Evolutionary conservation across 2,797 vertebrate species (phyloP), one percentile per base, ranked within the genome.

Genomic region (Notolabrus celidotus): DNA sequence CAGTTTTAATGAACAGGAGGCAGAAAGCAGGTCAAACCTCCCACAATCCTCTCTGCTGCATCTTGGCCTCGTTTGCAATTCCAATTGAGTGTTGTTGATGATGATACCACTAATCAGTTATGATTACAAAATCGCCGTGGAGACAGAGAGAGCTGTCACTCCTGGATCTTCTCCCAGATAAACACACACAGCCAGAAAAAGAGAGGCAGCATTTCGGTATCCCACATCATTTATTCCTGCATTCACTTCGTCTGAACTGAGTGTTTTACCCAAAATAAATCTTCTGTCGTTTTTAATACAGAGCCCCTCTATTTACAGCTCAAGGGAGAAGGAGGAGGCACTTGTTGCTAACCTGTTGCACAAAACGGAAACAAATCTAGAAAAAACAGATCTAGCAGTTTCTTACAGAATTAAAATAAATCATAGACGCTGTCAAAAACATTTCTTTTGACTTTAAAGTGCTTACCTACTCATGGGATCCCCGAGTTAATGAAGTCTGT

Each of bases 31-130:
- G 86, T 86, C 86, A 87, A 79, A 75, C 82, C 80, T 78, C 74
- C 84, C 78, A 77, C 79, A 84, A 82, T 87, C 77, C 74, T 71
- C 79, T 83, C 58, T 39, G 67, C 56, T 64, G 62, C 76, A 80
- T 85, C 80, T 82, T 69, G 75, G 79, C 84, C 86, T 92, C 74
- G 39, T 92, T 92, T 87, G 83, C 70, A 84, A 86, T 89, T 92
- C 87, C 62, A 87, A 85, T 86, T 52, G 54, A 62, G 60, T 68
- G 83, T 71, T 49, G 70, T 82, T 85, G 80, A 86, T 71, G 49
- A 83, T 74, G 80, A 83, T 69, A 53, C 65, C 33, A 45, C 81
- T 86, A 90, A 89, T 89, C 79, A 67, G 67, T 76, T 82, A 67
- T 60, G 62, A 89, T 87, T 59, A 64, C 53, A 82, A 79, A 82